Evolutionary conservation across 2,888 invertebrate genomes (phyloP), one percentile per base, ranked within the genome.

Genomic region (Temnothorax rugatulus): DNA sequence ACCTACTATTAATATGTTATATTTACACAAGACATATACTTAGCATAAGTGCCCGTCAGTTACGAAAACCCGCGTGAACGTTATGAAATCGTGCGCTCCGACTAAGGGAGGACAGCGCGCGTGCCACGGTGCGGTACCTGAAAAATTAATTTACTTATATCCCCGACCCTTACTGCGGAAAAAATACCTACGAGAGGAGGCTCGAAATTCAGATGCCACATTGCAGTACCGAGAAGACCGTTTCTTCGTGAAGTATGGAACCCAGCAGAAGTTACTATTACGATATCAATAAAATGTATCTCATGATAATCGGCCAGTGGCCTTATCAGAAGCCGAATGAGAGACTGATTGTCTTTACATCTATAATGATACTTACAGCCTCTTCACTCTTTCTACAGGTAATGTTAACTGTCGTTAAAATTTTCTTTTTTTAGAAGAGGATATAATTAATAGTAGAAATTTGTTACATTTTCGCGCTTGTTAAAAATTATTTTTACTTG

Each of bases 261-360:
- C 7, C 9, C 3, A 21, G 8, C 9, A 44, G 21, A 4, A 13
- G 15, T 47, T 47, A 63, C 4, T 63, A 75, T 75, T 47, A 75
- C 15, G 34, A 25, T 34, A 29, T 75, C 34, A 21, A 3, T 29
- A 75, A 13, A 21, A 50, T 15, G 18, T 63, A 34, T 15, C 47
- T 61, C 9, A 21, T 9, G 2, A 11, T 63, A 15, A 0, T 63
- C 3, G 63, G 75, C 9, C 63, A 63, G 34, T 75, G 75, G 75
- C 47, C 63, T 63, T 75, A 75, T 34, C 63, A 63, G 47, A 75
- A 57, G 3, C 21, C 38, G 13, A 47, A 11, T 38, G 34, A 34
- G 34, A 57, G n/a, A 4, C 7, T 15, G 7, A 5, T 34, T 21
- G 4, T 0, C 4, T 41, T 63, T 4, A 4, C 1, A 1, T 2